A percentile compares a stretch with the other conserved stretches of the same genome.
Evolutionary conservation across 2,113 vertebrate species (phyloP).

Genomic region (Cryptotis parvus): DNA sequence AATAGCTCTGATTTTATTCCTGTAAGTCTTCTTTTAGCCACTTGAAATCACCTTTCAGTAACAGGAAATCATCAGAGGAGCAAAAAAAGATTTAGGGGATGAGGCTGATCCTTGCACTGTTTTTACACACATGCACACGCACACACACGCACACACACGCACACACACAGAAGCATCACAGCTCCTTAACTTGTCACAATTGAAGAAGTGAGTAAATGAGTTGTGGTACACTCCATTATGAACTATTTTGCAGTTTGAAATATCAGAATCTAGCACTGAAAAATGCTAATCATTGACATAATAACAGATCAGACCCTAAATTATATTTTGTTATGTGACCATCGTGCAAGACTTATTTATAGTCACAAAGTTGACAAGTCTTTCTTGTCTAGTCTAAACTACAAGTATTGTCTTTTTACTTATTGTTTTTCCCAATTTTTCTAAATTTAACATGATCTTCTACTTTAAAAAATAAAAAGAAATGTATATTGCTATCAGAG

Average conservation of each 20-base stretch:
- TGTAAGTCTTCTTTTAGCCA: not conserved
- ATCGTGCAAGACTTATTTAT: not conserved
- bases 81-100: not conserved
- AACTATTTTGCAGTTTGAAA: not conserved
- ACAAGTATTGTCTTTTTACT: too few species aligned
- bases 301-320: not conserved
- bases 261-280: not conserved
- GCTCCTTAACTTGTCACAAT: not conserved
- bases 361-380: accelerated
- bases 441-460: not conserved
- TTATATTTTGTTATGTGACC: not conserved
- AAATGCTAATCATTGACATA: not conserved
- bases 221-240: not conserved
- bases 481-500: not conserved
- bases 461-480: not conserved
- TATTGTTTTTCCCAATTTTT: not conserved
- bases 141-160: not conserved
- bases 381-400: not conserved
- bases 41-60: conserved; percentile 56
- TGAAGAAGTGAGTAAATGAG: not conserved
- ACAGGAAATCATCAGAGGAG: conserved; percentile 34
- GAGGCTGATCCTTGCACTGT: not conserved
- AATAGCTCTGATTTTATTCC: conserved; percentile 65
- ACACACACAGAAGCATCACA: not conserved
- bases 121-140: not conserved